Base-by-base conservation (phyloP, 53 echinoderm and acorn worm genomes). In the Paracentrotus lividus region DNA sequence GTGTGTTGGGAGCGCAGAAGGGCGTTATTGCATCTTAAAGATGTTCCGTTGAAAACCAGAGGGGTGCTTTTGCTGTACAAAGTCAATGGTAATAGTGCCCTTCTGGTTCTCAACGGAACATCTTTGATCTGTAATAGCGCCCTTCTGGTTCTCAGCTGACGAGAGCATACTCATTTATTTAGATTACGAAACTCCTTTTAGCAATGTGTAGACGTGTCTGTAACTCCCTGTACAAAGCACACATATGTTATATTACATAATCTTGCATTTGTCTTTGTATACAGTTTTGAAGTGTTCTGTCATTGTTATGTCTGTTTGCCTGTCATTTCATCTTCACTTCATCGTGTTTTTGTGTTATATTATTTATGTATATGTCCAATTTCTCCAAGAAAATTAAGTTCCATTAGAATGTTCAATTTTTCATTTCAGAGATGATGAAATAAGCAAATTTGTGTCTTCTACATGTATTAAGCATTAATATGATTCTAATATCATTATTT, bases 261-360 rank as follows among this genome's bases (percentile, higher is more conserved):
- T 29, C 27, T 51, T 85, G 26, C 85, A 47, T 85, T 31, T 56
- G 36, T 44, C 66, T 89, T 57, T 64, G 89, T 64, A 64, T 57
- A 89, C 23, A 89, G 89, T 89, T 89, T 89, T 60, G 89, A 89
- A 89, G 89, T 89, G 89, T 89, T 89, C 45, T 89, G 64, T 89
- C 65, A 89, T 89, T 59, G 65, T 58, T 53, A 18, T 24, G 66
- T 89, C 65, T 44, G 38, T 85, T 10, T 49, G 78, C 26, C 49
- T 51, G 9, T 85, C 49, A 36, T 34, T n/a, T 57, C 52, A 20
- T 21, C 38, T 1, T 69, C 72, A 69, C 16, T 69, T 69, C 20
- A 69, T 38, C 5, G 16, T 69, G 38, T 20, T 3, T 69, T 38
- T 69, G n/a, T 38, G 38, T 69, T 2, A 32, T 2, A 66, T 66